Percentiles rank a stretch among this genome's conserved stretches.
These are phyloP conservation scores for Anhinga anhinga DNA, from an alignment of 2,113 vertebrate genomes.

Conservation along the genomic window DNA sequence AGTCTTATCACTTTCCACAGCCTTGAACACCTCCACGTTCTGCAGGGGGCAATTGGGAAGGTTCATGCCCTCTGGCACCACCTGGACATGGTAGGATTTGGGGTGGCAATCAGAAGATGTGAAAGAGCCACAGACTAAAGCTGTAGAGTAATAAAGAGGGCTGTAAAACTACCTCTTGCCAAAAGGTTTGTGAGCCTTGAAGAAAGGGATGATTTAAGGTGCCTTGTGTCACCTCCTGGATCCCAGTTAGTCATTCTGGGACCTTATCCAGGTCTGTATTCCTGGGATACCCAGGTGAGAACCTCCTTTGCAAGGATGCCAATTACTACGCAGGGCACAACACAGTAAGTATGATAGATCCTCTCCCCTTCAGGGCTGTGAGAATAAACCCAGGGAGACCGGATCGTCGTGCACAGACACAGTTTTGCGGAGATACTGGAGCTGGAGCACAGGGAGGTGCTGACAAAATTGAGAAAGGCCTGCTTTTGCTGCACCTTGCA, in stretches of 20 bases:
- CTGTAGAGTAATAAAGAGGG: background rate
- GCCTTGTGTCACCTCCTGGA: background rate
- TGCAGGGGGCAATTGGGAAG: background rate
- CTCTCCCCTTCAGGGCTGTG: background rate
- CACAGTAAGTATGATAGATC: background rate
- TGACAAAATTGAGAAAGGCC: background rate
- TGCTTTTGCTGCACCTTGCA: background rate
- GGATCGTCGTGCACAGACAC: background rate
- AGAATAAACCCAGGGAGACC: background rate
- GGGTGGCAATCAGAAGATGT: background rate
- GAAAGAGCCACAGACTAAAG: background rate
- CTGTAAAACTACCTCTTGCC: background rate
- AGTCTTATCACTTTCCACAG: background rate
- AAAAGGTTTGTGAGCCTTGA: background rate
- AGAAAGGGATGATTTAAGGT: background rate
- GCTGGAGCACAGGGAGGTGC: background rate
- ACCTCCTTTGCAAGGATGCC: background rate
- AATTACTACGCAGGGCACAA: background rate
- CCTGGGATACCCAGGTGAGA: background rate
- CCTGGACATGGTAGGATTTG: background rate
- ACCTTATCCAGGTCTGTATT: background rate
- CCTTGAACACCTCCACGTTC: background rate
- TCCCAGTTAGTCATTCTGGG: background rate
- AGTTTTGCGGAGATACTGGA: background rate
- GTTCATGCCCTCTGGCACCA: background rate